Conservation (phyloP, 2,113 vertebrate genomes). For the Rattus norvegicus region DNA sequence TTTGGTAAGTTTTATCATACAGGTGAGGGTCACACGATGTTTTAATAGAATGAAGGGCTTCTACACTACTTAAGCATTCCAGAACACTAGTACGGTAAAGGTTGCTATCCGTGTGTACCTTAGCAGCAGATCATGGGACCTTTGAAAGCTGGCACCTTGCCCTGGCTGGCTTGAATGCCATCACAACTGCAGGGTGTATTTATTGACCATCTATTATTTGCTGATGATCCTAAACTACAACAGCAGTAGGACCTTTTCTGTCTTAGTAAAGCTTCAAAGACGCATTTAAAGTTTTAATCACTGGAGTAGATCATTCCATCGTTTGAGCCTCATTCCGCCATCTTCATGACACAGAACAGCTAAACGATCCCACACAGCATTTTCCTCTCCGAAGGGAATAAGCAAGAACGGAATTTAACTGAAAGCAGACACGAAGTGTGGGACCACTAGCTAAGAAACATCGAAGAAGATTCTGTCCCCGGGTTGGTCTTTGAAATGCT, state of each 20-base stretch:
- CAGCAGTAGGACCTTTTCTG: background rate
- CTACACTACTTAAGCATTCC: background rate
- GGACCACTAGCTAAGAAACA: background rate
- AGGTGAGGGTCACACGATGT: background rate
- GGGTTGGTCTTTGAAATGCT: background rate
- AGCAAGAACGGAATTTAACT: conserved; percentile 28
- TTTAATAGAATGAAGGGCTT: background rate
- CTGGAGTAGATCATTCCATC: background rate
- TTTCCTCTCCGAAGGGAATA: conserved; percentile 6
- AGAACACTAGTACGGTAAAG: background rate
- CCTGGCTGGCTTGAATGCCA: background rate
- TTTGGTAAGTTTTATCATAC: background rate
- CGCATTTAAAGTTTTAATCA: background rate
- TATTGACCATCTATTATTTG: conserved; percentile 28
- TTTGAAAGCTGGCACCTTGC: background rate
- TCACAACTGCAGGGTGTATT: background rate
- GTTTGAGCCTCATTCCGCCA: background rate
- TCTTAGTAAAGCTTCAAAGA: conserved; percentile 37
- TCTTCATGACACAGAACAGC: background rate
- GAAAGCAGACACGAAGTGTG: conserved; percentile 20
- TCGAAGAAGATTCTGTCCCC: background rate
- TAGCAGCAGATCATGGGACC: background rate
- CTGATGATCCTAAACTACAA: background rate
- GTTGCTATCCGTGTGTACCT: background rate
- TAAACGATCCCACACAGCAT: background rate